Evolutionary conservation across 2,113 vertebrate genomes (phyloP), one percentile per base, ranked within the genome.

Genomic region (Chamaea fasciata): DNA sequence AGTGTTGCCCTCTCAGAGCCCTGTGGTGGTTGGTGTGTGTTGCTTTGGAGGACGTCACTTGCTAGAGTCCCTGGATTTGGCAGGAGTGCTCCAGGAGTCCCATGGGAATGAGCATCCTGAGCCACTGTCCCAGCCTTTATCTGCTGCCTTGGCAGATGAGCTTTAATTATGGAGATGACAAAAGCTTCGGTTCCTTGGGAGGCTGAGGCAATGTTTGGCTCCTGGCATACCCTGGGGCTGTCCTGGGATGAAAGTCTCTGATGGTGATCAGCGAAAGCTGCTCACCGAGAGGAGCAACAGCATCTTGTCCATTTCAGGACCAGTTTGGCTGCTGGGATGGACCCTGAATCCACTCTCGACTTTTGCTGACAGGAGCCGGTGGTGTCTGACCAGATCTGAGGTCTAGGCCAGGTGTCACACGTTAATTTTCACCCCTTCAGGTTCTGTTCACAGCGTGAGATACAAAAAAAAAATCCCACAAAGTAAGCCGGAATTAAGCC

Each of bases 351-450:
- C 33, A 15, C 1, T 0, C 42, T 75, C 52, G 56, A 53, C 26
- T 83, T 67, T 71, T 1, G 1, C 74, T 10, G 6, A 9, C 1
- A 1, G 27, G 41, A 94, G 13, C 20, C 1, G 1, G 2, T 0
- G 2, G 31, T 3, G 3, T 53, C 70, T 1, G 2, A 81, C 53
- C 62, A 68, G 57, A n/a, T 30, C 56, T 11, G 33, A 1, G 7
- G 5, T 52, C 46, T 20, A 47, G 22, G 35, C 71, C 27, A 12
- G 42, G 11, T 77, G 52, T 44, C 8, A 1, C 78, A 24, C 80
- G 55, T 79, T 82, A 24, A 22, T 64, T 93, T 90, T 67, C 11
- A 4, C 52, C 26, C 5, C 0, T 60, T 78, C 0, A 1, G 23
- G 20, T 35, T 86, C 64, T 94, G 20, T 20, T 19, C 0, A 3